A percentile compares a stretch with the other conserved stretches of the same genome.
These are phyloP conservation scores for Eutrigla gurnardus DNA, from an alignment of 2,797 vertebrate species.

Conservation along the genomic window DNA sequence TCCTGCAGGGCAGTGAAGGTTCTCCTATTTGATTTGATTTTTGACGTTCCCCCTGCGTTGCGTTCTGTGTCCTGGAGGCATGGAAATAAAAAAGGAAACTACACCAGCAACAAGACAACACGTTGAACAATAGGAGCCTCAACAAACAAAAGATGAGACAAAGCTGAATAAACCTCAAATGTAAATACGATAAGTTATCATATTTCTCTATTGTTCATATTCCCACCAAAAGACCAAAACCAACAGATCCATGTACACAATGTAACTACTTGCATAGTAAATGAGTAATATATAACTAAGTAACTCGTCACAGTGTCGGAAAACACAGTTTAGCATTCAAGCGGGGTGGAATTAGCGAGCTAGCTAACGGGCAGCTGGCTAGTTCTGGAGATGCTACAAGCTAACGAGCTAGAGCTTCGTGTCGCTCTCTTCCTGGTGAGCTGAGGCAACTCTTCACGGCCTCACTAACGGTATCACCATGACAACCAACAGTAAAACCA, in stretches of 20 bases:
- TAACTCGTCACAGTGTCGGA: too few species aligned
- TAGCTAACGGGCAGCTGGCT: too few species aligned
- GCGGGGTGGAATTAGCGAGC: too few species aligned
- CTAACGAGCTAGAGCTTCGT: too few species aligned
- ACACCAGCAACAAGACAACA: constrained; percentile 25
- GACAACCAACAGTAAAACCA: too few species aligned
- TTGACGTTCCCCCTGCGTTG: constrained; percentile 6
- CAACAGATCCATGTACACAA: neutral
- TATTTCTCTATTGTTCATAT: neutral
- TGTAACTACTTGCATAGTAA: neutral
- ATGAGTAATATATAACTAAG: too few species aligned
- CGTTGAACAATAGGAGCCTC: constrained; percentile 6
- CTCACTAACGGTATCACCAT: too few species aligned
- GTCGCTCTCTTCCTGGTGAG: too few species aligned
- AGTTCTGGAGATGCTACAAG: too few species aligned
- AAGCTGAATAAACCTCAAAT: constrained; percentile 1
- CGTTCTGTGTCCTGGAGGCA: constrained; percentile 23
- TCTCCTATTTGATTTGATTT: constrained; percentile 3
- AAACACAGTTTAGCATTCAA: too few species aligned
- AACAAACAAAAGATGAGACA: constrained; percentile 1
- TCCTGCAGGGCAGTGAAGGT: constrained; percentile 53
- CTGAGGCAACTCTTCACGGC: too few species aligned
- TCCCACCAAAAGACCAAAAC: neutral
- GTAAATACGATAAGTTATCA: constrained; percentile 2
- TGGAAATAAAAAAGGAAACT: constrained; percentile 26